Percentiles rank a stretch among this genome's conserved stretches.
These are phyloP conservation scores for Carettochelys insculpta DNA, from an alignment of 2,113 vertebrate species.

Conservation along the genomic window DNA sequence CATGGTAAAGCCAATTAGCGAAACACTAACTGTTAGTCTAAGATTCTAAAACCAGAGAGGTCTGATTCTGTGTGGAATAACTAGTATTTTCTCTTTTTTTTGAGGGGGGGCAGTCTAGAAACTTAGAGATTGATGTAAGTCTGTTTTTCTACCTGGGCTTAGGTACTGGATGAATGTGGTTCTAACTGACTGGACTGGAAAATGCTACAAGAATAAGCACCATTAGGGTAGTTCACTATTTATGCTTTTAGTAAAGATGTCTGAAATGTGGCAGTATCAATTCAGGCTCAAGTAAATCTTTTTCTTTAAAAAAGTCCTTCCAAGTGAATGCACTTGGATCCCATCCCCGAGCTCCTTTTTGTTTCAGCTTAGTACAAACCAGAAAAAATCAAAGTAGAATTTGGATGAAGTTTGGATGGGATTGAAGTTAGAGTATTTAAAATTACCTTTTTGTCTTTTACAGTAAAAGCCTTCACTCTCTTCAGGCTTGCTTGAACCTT, in stretches of 20 bases:
- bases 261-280: background rate
- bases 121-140: background rate
- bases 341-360: background rate
- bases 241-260: background rate
- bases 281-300: rapidly evolving
- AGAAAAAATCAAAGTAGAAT: background rate
- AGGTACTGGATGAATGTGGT: background rate
- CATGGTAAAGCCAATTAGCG: background rate
- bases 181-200: conserved; percentile 1
- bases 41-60: background rate
- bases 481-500: background rate
- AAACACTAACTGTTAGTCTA: conserved; percentile 34
- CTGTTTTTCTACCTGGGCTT: background rate
- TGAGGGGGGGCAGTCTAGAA: too few relatives aligned
- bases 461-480: background rate
- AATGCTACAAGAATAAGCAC: background rate
- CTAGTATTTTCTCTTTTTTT: background rate
- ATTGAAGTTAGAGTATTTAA: background rate
- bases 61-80: background rate
- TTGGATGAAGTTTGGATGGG: background rate
- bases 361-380: background rate
- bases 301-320: background rate
- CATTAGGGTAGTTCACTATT: background rate
- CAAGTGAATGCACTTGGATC: background rate
- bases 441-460: background rate